These are phyloP conservation scores for Aphyosemion australe DNA, from an alignment of 2,113 vertebrate species.

Conservation along the genomic window DNA sequence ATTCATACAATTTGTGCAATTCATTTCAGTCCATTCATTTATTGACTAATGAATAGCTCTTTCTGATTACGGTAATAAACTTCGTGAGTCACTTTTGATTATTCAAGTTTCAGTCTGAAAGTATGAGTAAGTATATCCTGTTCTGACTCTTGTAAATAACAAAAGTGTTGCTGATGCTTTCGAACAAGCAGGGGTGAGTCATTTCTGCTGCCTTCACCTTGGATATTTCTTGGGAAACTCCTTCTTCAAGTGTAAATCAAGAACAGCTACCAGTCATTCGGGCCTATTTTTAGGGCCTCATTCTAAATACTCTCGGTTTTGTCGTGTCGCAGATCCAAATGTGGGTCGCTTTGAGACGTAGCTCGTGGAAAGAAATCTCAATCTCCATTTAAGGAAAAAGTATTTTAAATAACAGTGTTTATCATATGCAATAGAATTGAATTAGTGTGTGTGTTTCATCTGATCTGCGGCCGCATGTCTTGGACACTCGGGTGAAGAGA, in stretches of 20 bases:
- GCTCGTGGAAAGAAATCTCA: neutral
- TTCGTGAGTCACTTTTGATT: neutral
- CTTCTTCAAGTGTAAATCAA: constrained; percentile 23
- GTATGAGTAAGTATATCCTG: neutral
- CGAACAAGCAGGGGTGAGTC: constrained; percentile 40
- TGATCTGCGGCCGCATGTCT: too few relatives aligned
- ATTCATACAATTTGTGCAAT: too few relatives aligned
- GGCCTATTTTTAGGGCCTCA: neutral
- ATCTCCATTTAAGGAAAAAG: too few relatives aligned
- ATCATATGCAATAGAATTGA: too few relatives aligned
- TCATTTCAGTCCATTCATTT: too few relatives aligned
- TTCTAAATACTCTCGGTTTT: neutral
- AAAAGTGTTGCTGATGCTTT: constrained; percentile 30
- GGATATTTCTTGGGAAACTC: constrained; percentile 35
- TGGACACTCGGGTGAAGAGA: too few relatives aligned
- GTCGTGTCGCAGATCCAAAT: neutral
- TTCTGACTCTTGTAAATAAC: constrained; percentile 8
- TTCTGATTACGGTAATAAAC: too few relatives aligned
- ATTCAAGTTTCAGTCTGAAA: neutral
- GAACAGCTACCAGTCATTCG: constrained; percentile 11
- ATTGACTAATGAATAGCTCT: too few relatives aligned
- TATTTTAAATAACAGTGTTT: too few relatives aligned
- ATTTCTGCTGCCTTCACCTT: constrained; percentile 25
- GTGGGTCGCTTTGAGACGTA: neutral
- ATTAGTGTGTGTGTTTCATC: too few relatives aligned